A percentile compares a stretch with the other conserved stretches of the same genome.
Conservation (phyloP, 2,888 invertebrate genomes). For the Salticus scenicus region DNA sequence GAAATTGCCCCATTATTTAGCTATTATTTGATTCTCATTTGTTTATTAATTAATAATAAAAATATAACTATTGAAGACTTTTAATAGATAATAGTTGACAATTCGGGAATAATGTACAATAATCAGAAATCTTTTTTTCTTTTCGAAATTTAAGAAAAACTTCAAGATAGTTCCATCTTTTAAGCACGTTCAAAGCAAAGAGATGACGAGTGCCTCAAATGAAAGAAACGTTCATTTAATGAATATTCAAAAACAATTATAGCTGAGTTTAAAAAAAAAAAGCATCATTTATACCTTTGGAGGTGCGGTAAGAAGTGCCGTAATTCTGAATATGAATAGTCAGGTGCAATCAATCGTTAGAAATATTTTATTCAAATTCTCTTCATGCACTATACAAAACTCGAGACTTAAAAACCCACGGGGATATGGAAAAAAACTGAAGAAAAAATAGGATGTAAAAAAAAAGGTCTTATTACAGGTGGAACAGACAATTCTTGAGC, state of each 20-base stretch:
- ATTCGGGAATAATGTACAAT: too few species aligned
- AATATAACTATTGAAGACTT: too few species aligned
- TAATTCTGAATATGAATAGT: not conserved
- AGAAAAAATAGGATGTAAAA: not conserved
- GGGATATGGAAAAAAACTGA: not conserved
- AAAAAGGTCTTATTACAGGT: slow-evolving; percentile 44
- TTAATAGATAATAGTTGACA: too few species aligned
- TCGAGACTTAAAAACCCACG: not conserved
- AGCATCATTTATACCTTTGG: not conserved
- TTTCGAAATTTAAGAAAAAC: too few species aligned
- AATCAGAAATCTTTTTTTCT: too few species aligned
- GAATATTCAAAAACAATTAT: not conserved
- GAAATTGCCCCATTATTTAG: too few species aligned
- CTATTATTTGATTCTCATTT: too few species aligned
- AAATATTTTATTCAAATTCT: not conserved
- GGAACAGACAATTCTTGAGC: slow-evolving; percentile 37
- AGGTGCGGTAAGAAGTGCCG: not conserved
- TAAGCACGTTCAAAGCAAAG: too few species aligned
- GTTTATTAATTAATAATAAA: too few species aligned
- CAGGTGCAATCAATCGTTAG: slow-evolving; percentile 3
- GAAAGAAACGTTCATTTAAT: not conserved
- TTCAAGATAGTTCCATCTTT: too few species aligned
- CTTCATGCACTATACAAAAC: not conserved
- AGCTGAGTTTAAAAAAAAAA: not conserved
- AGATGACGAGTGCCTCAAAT: too few species aligned